A percentile compares a stretch with the other conserved stretches of the same genome.
Conservation (phyloP, 2,113 vertebrate species). For the Marcusenius ussheri region DNA sequence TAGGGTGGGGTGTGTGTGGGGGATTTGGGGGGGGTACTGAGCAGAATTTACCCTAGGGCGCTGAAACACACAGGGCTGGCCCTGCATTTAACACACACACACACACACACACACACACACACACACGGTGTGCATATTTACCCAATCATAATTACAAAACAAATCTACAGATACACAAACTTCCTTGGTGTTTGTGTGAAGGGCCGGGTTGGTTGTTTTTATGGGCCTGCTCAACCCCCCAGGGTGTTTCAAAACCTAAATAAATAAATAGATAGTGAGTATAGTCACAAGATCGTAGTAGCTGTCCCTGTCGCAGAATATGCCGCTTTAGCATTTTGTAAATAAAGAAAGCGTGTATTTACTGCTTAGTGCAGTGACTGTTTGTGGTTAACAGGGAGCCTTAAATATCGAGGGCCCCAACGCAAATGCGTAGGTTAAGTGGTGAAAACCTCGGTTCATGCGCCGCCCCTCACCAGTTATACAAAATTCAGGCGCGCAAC, state of each 20-base stretch:
- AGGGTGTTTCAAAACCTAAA: background rate
- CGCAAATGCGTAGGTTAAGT: background rate
- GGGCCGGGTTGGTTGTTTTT: background rate
- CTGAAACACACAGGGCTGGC: background rate
- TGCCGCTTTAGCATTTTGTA: background rate
- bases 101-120: background rate
- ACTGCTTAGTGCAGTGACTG: background rate
- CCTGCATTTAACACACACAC: background rate
- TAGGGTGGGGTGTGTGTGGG: background rate
- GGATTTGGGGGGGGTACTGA: background rate
- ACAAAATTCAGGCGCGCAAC: background rate
- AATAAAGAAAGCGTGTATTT: background rate
- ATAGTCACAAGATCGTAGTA: background rate
- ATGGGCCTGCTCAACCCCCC: background rate
- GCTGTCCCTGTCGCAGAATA: background rate
- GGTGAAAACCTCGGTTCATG: background rate
- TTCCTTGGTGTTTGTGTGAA: background rate
- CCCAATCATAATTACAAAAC: background rate
- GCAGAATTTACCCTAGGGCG: background rate
- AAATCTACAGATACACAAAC: background rate
- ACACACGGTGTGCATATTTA: background rate
- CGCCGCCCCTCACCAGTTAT: background rate
- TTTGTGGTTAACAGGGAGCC: background rate
- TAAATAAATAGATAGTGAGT: background rate
- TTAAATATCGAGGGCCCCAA: background rate